Base-by-base conservation (phyloP, 2,113 vertebrate genomes). In the Phodopus roborovskii region DNA sequence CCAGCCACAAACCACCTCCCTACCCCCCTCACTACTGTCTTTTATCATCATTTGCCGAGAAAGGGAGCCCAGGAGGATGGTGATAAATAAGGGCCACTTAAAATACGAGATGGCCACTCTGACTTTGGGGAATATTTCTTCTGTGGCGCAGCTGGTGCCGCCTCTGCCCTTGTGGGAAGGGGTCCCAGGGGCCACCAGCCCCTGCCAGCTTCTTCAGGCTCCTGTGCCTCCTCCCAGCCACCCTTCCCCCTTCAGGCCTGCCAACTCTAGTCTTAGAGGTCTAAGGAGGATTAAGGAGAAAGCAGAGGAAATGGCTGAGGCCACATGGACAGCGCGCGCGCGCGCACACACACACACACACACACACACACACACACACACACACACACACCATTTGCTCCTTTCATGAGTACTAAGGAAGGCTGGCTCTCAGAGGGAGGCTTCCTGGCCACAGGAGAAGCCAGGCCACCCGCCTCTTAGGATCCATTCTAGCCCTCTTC, bases 81-180 rank as follows among this genome's bases (percentile, higher is more conserved):
- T 96, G 95, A 90, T 86, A 97, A 97, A 96, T 97, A 97, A 97
- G 95, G 96, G 71, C 94, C 91, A 97, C 98, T 98, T 98, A 98
- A 97, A 97, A 97, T 97, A 98, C 92, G 91, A 97, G 96, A 97
- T 66, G 95, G 94, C 97, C 97, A 96, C 97, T 97, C 96, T 97
- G 97, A 97, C 97, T 97, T 96, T 94, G 95, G 97, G 97, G 97
- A 97, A 97, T 97, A 97, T 98, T 97, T 98, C 97, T 97, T 98
- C 96, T 95, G 94, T 91, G 85, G 96, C 97, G 95, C 97, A 97
- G 95, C 97, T 97, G 97, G 97, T 96, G 96, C 96, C 24, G 94
- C 96, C 97, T 97, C 95, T 96, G 94, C 97, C 97, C 97, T 98
- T 97, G 95, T 97, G 92, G 96, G 96, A 97, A 97, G 95, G 94